Percentiles rank a stretch among this genome's conserved stretches.
These are phyloP conservation scores for Colletes gigas DNA, from an alignment of 1,140 invertebrate genomes.

Conservation along the genomic window DNA sequence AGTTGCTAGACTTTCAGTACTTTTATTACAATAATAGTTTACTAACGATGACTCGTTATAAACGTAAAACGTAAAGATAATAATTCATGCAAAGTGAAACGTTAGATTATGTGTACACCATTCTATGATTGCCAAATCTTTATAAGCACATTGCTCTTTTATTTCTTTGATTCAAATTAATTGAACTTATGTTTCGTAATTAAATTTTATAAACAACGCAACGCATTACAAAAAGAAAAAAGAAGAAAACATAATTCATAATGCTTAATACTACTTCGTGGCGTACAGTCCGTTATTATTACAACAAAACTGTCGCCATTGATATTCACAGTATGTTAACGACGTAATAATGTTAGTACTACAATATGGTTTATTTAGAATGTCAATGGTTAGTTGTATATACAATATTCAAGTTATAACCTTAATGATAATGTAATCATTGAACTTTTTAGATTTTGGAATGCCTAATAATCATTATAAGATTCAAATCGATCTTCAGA, in stretches of 20 bases:
- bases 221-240: constrained; percentile 4
- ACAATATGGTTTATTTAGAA: constrained; percentile 72
- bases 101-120: background rate
- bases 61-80: background rate
- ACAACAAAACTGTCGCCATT: constrained; percentile 49
- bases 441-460: constrained; percentile 75
- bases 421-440: constrained; percentile 71
- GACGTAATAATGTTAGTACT: constrained; percentile 54
- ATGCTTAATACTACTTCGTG: constrained; percentile 47
- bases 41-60: too few species aligned
- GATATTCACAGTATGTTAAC: constrained; percentile 36
- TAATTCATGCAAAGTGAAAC: background rate
- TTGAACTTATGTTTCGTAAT: background rate
- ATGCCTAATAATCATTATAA: constrained; percentile 76
- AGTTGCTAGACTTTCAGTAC: too few species aligned
- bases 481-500: constrained; percentile 63
- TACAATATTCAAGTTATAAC: constrained; percentile 75
- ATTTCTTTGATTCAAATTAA: background rate
- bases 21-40: too few species aligned
- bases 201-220: constrained; percentile 9
- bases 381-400: constrained; percentile 76
- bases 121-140: background rate
- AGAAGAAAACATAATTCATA: constrained; percentile 6
- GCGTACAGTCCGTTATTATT: constrained; percentile 43
- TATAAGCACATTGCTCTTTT: background rate